Percentiles rank a stretch among this genome's conserved stretches.
Evolutionary conservation across 2,888 invertebrate species (phyloP).

Genomic region (Mylabris sibirica): DNA sequence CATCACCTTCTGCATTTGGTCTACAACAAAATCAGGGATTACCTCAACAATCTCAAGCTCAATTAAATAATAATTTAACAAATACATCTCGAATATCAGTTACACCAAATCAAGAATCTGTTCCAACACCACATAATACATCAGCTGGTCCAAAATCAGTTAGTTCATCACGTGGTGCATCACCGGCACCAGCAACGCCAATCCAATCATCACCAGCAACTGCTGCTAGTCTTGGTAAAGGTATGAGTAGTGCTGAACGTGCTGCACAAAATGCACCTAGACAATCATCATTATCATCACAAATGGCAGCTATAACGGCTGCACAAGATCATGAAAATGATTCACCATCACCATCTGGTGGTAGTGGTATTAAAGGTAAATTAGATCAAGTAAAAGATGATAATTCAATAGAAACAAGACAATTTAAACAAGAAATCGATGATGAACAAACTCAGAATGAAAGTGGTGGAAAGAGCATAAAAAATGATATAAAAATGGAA

Average conservation of each 20-base stretch:
- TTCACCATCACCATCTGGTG: conserved; percentile 67
- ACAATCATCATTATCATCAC: conserved; percentile 69
- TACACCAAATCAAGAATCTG: conserved; percentile 53
- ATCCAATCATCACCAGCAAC: conserved; percentile 58
- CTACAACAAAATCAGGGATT: conserved; percentile 51
- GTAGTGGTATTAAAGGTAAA: conserved; percentile 70
- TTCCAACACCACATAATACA: conserved; percentile 65
- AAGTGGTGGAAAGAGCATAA: conserved; percentile 69
- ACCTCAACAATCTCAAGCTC: conserved; percentile 58
- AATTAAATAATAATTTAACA: conserved; percentile 59
- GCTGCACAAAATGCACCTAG: conserved; percentile 63
- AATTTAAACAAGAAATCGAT: conserved; percentile 72
- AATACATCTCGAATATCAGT: conserved; percentile 58
- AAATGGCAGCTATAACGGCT: conserved; percentile 76
- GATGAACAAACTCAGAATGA: conserved; percentile 65
- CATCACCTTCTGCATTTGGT: conserved; percentile 58
- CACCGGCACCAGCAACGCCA: conserved; percentile 64
- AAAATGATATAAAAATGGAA: conserved; percentile 62
- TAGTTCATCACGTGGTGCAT: conserved; percentile 68
- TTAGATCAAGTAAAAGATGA: conserved; percentile 73
- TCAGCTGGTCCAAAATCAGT: conserved; percentile 68
- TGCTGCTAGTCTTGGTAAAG: conserved; percentile 63
- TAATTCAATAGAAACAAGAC: conserved; percentile 65
- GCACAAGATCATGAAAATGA: conserved; percentile 73
- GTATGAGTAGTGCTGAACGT: conserved; percentile 65